Evolutionary conservation across 2,113 vertebrate genomes (phyloP).

Genomic region (Poeciliopsis retropinna): DNA sequence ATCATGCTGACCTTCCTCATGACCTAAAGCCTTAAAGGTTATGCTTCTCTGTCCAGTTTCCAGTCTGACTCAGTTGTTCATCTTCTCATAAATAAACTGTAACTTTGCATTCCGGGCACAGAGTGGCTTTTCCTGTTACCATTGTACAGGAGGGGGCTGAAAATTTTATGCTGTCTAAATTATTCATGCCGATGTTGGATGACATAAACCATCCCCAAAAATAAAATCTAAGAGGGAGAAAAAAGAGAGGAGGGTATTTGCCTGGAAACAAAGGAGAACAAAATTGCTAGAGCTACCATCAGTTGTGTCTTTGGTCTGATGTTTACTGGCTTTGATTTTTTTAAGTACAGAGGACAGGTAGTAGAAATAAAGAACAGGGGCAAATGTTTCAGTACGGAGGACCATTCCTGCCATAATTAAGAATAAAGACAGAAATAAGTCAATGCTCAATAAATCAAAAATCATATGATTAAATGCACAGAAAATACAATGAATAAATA

Average conservation of each 20-base stretch:
- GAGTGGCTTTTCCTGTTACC: conserved; percentile 80
- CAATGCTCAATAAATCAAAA: too few species aligned
- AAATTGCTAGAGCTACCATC: conserved; percentile 47
- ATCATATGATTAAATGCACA: too few species aligned
- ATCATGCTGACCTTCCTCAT: conserved; percentile 35
- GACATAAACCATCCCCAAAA: conserved; percentile 55
- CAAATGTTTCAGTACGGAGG: too few species aligned
- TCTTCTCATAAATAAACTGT: conserved; percentile 75
- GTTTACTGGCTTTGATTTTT: conserved; percentile 23
- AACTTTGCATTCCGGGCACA: conserved; percentile 64
- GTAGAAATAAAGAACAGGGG: conserved; percentile 1
- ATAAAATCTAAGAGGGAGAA: conserved; percentile 35
- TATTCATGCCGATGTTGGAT: conserved; percentile 64
- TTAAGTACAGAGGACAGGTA: conserved; percentile 13
- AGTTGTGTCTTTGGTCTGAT: conserved; percentile 23
- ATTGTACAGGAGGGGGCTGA: conserved; percentile 52
- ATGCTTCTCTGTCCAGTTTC: conserved; percentile 30
- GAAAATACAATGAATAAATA: too few species aligned
- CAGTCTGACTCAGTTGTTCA: conserved; percentile 29
- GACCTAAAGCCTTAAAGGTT: conserved; percentile 29
- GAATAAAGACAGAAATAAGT: too few species aligned
- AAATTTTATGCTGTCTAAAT: conserved; percentile 73
- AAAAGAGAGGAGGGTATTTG: conserved; percentile 38
- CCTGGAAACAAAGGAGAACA: conserved; percentile 29
- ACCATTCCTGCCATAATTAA: too few species aligned